Evolutionary conservation across 1,140 invertebrate genomes (phyloP).

Genomic region (Subanguina moxae): DNA sequence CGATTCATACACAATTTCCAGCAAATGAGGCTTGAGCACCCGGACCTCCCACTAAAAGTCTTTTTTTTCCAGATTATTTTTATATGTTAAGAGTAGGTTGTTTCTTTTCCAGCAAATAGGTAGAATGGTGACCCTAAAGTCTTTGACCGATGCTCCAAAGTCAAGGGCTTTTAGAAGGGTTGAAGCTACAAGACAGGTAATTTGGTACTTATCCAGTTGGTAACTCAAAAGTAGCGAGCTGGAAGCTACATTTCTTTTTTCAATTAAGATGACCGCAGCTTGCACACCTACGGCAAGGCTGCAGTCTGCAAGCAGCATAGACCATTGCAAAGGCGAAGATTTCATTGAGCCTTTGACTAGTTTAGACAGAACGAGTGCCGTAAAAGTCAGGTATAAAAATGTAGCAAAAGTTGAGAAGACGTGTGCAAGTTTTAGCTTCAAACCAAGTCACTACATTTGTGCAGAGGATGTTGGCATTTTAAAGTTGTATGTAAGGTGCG

Average conservation of each 20-base stretch:
- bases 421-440: constrained; percentile 65
- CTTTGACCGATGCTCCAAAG: constrained; percentile 86
- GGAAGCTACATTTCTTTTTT: too few relatives aligned
- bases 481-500: constrained; percentile 77
- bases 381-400: background rate
- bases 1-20: constrained; percentile 84
- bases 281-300: background rate
- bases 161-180: constrained; percentile 92
- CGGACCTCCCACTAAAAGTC: constrained; percentile 71
- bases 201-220: too few relatives aligned
- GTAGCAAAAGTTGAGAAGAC: background rate
- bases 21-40: constrained; percentile 79
- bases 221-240: too few relatives aligned
- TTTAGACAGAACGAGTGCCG: background rate
- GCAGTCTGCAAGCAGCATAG: background rate
- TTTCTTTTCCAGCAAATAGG: constrained; percentile 71
- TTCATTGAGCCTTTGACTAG: background rate
- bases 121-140: constrained; percentile 85
- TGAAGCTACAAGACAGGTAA: constrained; percentile 58
- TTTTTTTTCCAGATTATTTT: too few relatives aligned
- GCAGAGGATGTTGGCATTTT: constrained; percentile 94
- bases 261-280: background rate
- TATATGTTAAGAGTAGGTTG: too few relatives aligned
- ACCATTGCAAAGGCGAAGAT: background rate
- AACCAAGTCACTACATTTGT: constrained; percentile 91